These are phyloP conservation scores for Cataglyphis altisquamis DNA, from an alignment of 2,888 invertebrate genomes.

Conservation along the genomic window DNA sequence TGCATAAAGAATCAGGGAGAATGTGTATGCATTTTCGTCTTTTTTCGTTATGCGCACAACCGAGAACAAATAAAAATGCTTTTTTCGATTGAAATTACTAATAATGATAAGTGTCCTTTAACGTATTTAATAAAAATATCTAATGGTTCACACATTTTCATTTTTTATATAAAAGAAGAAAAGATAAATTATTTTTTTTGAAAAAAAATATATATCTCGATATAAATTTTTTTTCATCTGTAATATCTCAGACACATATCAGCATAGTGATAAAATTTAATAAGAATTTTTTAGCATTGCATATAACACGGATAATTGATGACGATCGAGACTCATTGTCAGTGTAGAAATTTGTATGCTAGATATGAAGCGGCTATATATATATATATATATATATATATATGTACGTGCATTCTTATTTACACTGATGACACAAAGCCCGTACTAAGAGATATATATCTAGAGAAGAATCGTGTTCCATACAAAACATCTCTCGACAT, in stretches of 20 bases:
- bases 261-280: slow-evolving; percentile 25
- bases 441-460: slow-evolving; percentile 28
- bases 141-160: too few relatives aligned
- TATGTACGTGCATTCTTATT: slow-evolving; percentile 16
- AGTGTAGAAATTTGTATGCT: slow-evolving; percentile 34
- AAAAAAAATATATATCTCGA: background rate
- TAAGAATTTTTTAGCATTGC: slow-evolving; percentile 6
- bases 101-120: background rate
- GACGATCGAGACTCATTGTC: slow-evolving; percentile 7
- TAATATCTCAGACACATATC: background rate
- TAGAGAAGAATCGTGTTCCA: slow-evolving; percentile 30
- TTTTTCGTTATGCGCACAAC: background rate
- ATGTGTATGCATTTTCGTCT: background rate
- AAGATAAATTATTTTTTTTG: background rate
- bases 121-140: background rate
- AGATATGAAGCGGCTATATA: background rate
- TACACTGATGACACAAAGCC: slow-evolving; percentile 35
- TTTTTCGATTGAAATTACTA: background rate
- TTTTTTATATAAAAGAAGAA: background rate
- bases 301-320: slow-evolving; percentile 17
- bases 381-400: background rate
- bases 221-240: background rate
- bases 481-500: slow-evolving; percentile 30
- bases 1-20: slow-evolving; percentile 2
- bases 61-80: background rate